Evolutionary conservation across 2,113 vertebrate genomes (phyloP).

Genomic region (Ageneiosus marmoratus): DNA sequence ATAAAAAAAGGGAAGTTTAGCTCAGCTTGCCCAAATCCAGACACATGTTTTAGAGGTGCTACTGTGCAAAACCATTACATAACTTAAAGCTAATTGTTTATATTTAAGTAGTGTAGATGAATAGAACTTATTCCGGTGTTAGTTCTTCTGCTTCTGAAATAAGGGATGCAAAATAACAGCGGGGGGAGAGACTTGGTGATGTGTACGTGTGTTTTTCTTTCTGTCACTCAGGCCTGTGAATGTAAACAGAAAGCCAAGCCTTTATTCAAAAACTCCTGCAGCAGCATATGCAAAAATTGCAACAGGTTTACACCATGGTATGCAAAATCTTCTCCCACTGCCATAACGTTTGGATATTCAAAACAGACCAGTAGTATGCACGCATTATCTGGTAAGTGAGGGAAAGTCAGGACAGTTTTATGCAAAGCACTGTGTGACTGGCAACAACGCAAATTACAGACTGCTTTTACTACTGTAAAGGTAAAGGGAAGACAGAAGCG

Average conservation of each 20-base stretch:
- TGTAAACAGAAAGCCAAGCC: constrained; percentile 56
- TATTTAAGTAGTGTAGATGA: constrained; percentile 22
- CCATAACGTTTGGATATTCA: constrained; percentile 69
- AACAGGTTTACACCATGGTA: constrained; percentile 27
- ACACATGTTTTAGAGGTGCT: constrained; percentile 55
- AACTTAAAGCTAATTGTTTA: constrained; percentile 53
- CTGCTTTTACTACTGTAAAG: not conserved
- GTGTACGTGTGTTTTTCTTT: not conserved
- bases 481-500: not conserved
- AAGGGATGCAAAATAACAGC: not conserved
- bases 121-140: not conserved
- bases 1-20: not conserved
- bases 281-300: constrained; percentile 64
- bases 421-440: constrained; percentile 32
- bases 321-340: constrained; percentile 42
- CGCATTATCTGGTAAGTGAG: not conserved
- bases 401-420: constrained; percentile 29
- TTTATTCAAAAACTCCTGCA: constrained; percentile 51
- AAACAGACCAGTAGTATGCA: constrained; percentile 55
- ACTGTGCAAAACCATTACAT: constrained; percentile 63
- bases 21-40: not conserved
- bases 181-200: not conserved
- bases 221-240: constrained; percentile 39
- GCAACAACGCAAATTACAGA: constrained; percentile 9
- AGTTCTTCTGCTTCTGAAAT: not conserved